Evolutionary conservation across 2,888 invertebrate genomes (phyloP), one percentile per base, ranked within the genome.

Genomic region (Ernsta delagoae): DNA sequence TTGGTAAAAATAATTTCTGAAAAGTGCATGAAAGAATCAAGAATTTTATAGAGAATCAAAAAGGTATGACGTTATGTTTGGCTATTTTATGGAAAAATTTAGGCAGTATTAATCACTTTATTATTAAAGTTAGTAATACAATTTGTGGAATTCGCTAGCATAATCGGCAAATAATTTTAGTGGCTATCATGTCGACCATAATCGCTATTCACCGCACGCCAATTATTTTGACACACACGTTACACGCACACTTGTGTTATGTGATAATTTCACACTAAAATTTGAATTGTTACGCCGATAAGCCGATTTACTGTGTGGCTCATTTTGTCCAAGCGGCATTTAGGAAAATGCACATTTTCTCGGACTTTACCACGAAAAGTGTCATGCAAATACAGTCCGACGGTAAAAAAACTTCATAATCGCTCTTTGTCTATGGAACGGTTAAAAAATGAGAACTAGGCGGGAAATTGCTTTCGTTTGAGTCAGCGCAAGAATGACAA

Each of bases 401-500:
- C 53, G 11, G 34, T 11, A 34, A 54, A 54, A 69, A 43, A 57
- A n/a, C 3, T 45, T 39, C 41, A 39, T 72, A 71, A 70, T 59
- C 62, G 53, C 50, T 50, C 67, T 76, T 56, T 34, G 77, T 78
- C n/a, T 56, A n/a, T 11, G 7, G 76, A 81, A 78, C 50, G 8
- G 8, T 16, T 56, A 76, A 80, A 79, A 82, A 84, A 83, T 79
- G 83, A 86, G 16, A 16, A 84, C 80, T 83, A 82, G 83, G 82
- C 81, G 79, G 84, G 82, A 87, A 88, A 91, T 90, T 87, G 86
- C 89, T 87, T 87, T 86, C 85, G 83, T 86, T 88, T 85, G 83
- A 86, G 83, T 82, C 83, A 78, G 81, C 78, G 81, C 86, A 87
- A 87, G 87, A 89, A 87, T 89, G 89, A 90, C 88, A 90, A 92